These are phyloP conservation scores for Telmatherina bonti DNA, from an alignment of 2,797 vertebrate genomes.

Conservation along the genomic window DNA sequence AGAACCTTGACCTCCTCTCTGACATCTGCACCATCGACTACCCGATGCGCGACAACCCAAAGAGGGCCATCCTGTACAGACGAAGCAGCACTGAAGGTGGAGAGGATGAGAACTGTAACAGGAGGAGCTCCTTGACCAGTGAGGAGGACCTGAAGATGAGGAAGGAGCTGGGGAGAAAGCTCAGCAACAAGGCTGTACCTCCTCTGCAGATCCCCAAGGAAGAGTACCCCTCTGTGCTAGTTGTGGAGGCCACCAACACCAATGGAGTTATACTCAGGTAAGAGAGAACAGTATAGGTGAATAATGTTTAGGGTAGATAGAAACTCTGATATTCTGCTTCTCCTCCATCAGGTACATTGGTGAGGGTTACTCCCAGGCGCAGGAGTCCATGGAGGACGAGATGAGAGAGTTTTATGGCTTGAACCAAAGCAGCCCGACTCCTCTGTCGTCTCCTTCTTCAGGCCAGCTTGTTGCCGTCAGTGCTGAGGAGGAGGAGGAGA, in stretches of 20 bases:
- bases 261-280: conserved; percentile 92
- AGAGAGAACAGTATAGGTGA: neutral
- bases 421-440: conserved; percentile 63
- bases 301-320: neutral
- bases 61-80: conserved; percentile 93
- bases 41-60: conserved; percentile 89
- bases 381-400: conserved; percentile 94
- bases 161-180: conserved; percentile 63
- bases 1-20: conserved; percentile 88
- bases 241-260: conserved; percentile 91
- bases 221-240: conserved; percentile 92
- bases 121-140: conserved; percentile 46
- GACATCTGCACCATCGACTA: conserved; percentile 92
- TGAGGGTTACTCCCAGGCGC: conserved; percentile 92
- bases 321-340: neutral
- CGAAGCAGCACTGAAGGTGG: conserved; percentile 68
- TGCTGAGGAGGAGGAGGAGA: conserved; percentile 92
- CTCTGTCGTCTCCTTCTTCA: conserved; percentile 71
- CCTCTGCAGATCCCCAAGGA: conserved; percentile 89
- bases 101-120: conserved; percentile 80
- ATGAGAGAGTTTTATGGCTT: conserved; percentile 91
- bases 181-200: conserved; percentile 80
- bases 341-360: conserved; percentile 90
- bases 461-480: conserved; percentile 90
- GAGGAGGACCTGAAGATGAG: conserved; percentile 69